phyloP scores from a whole-genome alignment of 1,140 invertebrate genomes.

The Gonioctena quinquepunctata region DNA sequence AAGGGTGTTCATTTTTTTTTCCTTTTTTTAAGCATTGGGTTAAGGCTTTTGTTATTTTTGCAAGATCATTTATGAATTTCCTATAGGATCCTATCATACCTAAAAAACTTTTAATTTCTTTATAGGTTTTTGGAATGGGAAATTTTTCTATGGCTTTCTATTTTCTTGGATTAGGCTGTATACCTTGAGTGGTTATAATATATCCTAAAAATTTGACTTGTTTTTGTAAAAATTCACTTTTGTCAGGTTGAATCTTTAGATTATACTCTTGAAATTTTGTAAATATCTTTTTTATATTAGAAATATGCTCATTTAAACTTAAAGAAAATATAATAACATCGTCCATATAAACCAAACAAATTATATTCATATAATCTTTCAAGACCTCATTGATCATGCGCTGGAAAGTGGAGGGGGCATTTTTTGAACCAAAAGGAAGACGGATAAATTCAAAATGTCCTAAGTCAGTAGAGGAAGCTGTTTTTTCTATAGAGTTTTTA shows the following conservation, averaged over 20 bases:
- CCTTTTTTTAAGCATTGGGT: too few species aligned
- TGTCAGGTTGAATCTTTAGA: constrained; percentile 39
- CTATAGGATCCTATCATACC: constrained; percentile 32
- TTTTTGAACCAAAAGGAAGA: constrained; percentile 39
- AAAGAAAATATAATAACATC: constrained; percentile 38
- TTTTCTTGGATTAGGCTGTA: constrained; percentile 38
- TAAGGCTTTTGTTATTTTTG: too few species aligned
- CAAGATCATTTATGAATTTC: too few species aligned
- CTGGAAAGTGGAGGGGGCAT: constrained; percentile 38
- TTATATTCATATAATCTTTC: constrained; percentile 25
- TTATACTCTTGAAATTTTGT: constrained; percentile 29
- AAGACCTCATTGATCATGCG: constrained; percentile 46
- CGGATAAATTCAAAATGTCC: constrained; percentile 53
- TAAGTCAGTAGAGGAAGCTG: constrained; percentile 39
- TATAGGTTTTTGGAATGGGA: constrained; percentile 35
- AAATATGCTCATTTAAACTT: constrained; percentile 33
- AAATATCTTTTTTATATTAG: constrained; percentile 31
- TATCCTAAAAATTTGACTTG: constrained; percentile 38
- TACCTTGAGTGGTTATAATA: constrained; percentile 29
- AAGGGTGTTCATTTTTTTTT: too few species aligned
- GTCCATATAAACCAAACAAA: constrained; percentile 49
- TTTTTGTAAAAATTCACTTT: constrained; percentile 35
- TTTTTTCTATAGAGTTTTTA: constrained; percentile 41
- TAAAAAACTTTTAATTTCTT: constrained; percentile 36
- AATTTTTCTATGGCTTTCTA: constrained; percentile 30